Conservation (phyloP, 37 sponge, comb jelly and placozoan species). For the Theonella swinhoei region DNA sequence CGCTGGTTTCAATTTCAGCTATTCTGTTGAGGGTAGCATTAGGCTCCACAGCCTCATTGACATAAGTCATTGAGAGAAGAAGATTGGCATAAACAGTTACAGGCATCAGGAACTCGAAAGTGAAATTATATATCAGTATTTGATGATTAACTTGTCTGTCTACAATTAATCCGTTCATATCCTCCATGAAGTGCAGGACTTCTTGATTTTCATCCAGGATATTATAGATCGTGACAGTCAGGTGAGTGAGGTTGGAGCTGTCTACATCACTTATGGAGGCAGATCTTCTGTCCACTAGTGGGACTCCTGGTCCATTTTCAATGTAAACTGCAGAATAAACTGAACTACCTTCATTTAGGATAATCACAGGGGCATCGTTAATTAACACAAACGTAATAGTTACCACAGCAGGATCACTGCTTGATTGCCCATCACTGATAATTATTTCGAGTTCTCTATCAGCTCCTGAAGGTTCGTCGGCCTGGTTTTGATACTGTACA, state of each 20-base stretch:
- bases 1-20: conserved; percentile 26
- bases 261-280: conserved; percentile 59
- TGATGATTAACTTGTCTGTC: background rate
- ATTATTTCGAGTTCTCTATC: conserved; percentile 25
- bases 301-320: conserved; percentile 45
- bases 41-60: conserved; percentile 59
- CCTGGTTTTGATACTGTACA: conserved; percentile 48
- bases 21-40: conserved; percentile 24
- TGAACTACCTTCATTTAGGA: background rate
- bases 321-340: conserved; percentile 22
- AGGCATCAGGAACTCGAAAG: conserved; percentile 1
- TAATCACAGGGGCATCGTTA: conserved; percentile 64
- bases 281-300: conserved; percentile 20
- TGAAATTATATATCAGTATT: conserved; percentile 2
- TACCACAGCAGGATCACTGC: conserved; percentile 28
- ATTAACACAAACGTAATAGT: conserved; percentile 13
- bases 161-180: conserved; percentile 7
- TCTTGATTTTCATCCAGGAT: conserved; percentile 41
- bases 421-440: conserved; percentile 54
- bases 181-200: conserved; percentile 1
- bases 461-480: conserved; percentile 54
- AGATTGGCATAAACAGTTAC: conserved; percentile 1
- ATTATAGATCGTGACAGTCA: conserved; percentile 18
- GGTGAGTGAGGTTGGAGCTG: conserved; percentile 24
- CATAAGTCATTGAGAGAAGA: conserved; percentile 30